These are phyloP conservation scores for Characodon lateralis DNA, from an alignment of 2,797 vertebrate species.

Conservation along the genomic window DNA sequence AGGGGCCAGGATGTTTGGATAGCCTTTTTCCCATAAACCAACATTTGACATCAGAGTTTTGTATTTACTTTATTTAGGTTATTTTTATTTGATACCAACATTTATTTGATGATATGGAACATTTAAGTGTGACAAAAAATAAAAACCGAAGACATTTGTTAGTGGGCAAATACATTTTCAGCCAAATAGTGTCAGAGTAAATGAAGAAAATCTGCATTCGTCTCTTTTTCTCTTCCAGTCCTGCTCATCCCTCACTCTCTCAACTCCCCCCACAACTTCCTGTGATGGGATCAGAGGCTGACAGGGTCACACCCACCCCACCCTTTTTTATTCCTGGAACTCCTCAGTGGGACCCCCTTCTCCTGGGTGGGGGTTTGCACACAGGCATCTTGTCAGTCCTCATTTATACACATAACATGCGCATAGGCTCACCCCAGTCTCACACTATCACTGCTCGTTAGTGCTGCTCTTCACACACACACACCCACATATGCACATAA, in stretches of 20 bases:
- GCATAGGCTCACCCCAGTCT: constrained; percentile 25
- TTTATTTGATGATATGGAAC: too few species aligned
- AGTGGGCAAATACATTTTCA: neutral
- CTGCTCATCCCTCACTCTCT: constrained; percentile 5
- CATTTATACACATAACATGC: constrained; percentile 46
- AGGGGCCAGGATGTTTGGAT: too few species aligned
- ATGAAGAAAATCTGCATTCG: constrained; percentile 2
- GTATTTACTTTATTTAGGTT: too few species aligned
- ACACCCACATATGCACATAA: constrained; percentile 26
- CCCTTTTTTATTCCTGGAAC: constrained; percentile 78
- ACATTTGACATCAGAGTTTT: too few species aligned
- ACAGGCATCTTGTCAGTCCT: constrained; percentile 44
- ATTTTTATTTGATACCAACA: too few species aligned
- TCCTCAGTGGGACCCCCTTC: constrained; percentile 66
- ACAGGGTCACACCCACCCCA: constrained; percentile 80
- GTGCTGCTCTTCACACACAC: constrained; percentile 36
- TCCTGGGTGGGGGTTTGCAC: constrained; percentile 23
- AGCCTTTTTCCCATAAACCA: too few species aligned
- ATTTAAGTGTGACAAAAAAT: too few species aligned
- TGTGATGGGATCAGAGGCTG: constrained; percentile 72
- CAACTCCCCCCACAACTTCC: constrained; percentile 70
- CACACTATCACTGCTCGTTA: constrained; percentile 47
- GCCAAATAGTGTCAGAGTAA: neutral
- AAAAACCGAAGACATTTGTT: neutral
- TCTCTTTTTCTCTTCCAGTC: constrained; percentile 8